These are phyloP conservation scores for Acromyrmex echinatior DNA, from an alignment of 1,140 invertebrate species.

Conservation along the genomic window DNA sequence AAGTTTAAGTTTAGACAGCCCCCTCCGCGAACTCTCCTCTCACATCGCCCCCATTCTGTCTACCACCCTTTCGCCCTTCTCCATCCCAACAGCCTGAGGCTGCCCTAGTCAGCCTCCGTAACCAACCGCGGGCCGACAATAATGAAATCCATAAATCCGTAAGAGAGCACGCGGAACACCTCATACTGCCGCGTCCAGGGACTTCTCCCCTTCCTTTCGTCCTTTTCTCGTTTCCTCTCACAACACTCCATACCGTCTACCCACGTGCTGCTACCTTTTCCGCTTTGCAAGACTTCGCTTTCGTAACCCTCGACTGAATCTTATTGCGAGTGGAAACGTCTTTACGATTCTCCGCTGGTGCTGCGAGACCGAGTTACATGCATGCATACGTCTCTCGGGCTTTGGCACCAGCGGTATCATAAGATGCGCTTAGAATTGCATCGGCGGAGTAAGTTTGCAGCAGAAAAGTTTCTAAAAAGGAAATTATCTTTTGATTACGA, in stretches of 20 bases:
- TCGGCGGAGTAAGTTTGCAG: constrained; percentile 9
- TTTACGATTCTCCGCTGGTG: constrained; percentile 71
- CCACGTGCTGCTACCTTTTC: constrained; percentile 1
- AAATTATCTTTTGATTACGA: constrained; percentile 2
- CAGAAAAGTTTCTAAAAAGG: neutral
- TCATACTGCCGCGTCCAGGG: constrained; percentile 36
- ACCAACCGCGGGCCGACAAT: constrained; percentile 80
- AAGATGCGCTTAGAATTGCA: constrained; percentile 30
- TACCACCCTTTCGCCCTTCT: constrained; percentile 11
- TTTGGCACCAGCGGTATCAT: neutral
- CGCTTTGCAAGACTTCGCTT: neutral
- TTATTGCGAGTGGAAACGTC: constrained; percentile 76
- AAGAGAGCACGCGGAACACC: constrained; percentile 72
- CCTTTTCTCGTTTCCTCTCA: constrained; percentile 49
- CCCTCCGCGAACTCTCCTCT: constrained; percentile 42
- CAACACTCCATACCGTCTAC: neutral
- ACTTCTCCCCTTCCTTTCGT: constrained; percentile 62
- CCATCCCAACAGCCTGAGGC: constrained; percentile 40
- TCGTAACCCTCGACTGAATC: constrained; percentile 60
- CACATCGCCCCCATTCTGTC: constrained; percentile 1
- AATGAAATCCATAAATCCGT: constrained; percentile 85
- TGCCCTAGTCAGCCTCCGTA: constrained; percentile 67
- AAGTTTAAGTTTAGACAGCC: constrained; percentile 83
- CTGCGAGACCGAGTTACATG: constrained; percentile 46
- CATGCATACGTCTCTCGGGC: constrained; percentile 10